Evolutionary conservation across 37 sponge, comb jelly and placozoan species (phyloP), one percentile per base, ranked within the genome.

Genomic region (Crambe crambe): DNA sequence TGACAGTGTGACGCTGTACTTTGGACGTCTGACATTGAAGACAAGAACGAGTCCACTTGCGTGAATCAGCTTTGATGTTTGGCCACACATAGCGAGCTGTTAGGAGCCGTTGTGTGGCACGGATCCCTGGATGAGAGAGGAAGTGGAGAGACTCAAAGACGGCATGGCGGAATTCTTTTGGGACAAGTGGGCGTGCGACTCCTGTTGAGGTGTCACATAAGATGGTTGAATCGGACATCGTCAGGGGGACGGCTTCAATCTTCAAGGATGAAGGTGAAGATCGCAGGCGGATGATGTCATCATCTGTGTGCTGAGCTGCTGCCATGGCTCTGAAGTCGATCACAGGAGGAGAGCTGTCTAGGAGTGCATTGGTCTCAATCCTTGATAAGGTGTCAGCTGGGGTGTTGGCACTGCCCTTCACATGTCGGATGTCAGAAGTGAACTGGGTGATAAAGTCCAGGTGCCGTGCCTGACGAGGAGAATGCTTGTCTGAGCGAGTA

Each of bases 51-150:
- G 85, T 38, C 85, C 90, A 84, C 35, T 18, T 68, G 40, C 80
- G 23, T 38, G 84, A 61, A 58, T 89, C 85, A 12, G 26, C 35
- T 47, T 89, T 83, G 63, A 89, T 79, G 0, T 76, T 72, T 26
- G 85, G 77, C 90, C 90, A 89, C 36, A 88, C 68, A 39, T 26
- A 88, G 42, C 83, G 60, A 12, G 68, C 61, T 30, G 77, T 40
- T 41, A 81, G 34, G 54, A 87, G 87, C 1, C 41, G 74, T 29
- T 75, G 80, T 0, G 81, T 75, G 1, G 80, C 82, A 56, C 66
- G 60, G 25, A 77, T 82, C 9, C 88, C 77, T 38, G 60, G 10
- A 2, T 76, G 77, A 37, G 41, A 42, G 31, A 61, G 31, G 22
- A 26, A 63, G 30, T 77, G 78, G 35, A 77, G 12, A 10, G 27